phyloP scores from a whole-genome alignment of 2,113 vertebrate genomes.

The Uria lomvia region DNA sequence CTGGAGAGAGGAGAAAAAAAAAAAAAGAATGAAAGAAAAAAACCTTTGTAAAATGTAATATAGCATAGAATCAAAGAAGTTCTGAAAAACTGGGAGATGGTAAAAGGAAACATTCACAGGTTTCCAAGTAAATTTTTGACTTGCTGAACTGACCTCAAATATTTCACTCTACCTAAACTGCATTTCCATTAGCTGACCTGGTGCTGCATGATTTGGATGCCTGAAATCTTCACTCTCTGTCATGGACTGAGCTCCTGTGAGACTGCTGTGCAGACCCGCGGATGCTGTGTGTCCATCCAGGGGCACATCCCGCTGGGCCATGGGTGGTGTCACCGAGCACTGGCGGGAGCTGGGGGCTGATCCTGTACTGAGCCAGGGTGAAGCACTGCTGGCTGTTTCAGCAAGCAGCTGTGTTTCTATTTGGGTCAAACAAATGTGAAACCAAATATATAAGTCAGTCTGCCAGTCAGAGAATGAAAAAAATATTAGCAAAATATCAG shows the following conservation, averaged over 20 bases:
- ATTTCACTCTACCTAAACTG: neutral
- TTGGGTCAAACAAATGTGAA: neutral
- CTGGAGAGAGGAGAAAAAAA: neutral
- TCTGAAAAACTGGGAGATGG: neutral
- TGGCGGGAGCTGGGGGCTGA: neutral
- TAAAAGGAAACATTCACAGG: neutral
- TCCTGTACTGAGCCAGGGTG: too few species aligned
- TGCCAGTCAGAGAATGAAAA: neutral
- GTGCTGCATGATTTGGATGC: neutral
- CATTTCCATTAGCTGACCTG: neutral
- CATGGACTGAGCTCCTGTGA: neutral
- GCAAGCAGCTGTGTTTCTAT: neutral
- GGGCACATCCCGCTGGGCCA: neutral
- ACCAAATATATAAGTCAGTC: neutral
- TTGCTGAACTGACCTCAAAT: neutral
- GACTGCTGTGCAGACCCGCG: fast-evolving
- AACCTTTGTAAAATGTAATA: neutral
- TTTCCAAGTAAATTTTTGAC: neutral
- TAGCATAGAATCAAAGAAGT: neutral
- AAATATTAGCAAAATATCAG: neutral
- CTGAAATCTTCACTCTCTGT: neutral
- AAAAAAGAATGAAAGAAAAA: neutral
- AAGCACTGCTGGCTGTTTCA: neutral
- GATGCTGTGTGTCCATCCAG: fast-evolving
- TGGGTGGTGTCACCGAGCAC: fast-evolving